phyloP scores from a whole-genome alignment of 1,140 invertebrate genomes.

The Chironomus striatipennis region DNA sequence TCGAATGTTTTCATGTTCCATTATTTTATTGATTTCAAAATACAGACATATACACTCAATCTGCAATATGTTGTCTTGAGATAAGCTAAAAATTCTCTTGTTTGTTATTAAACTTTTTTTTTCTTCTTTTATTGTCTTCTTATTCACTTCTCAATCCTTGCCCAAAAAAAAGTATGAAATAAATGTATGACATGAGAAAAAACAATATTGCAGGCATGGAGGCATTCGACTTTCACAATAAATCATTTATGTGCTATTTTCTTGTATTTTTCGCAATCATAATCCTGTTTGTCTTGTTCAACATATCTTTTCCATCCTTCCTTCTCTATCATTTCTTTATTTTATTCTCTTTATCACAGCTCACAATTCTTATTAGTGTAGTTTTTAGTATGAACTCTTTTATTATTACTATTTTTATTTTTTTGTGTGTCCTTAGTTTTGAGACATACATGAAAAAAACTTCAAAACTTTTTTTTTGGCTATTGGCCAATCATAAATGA shows the following conservation, averaged over 20 bases:
- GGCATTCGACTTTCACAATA: conserved; percentile 1
- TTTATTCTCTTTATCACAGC: background rate
- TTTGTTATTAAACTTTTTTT: conserved; percentile 9
- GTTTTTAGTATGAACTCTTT: background rate
- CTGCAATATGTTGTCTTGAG: conserved; percentile 11
- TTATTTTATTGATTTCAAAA: background rate
- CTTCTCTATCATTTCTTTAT: background rate
- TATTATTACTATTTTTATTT: too few species aligned
- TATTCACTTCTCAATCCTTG: background rate
- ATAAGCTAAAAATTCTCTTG: background rate
- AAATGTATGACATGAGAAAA: background rate
- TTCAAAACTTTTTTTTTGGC: background rate
- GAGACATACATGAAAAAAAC: too few species aligned
- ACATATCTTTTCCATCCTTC: background rate
- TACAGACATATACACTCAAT: background rate
- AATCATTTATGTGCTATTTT: conserved; percentile 4
- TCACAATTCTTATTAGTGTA: background rate
- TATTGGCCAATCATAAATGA: background rate
- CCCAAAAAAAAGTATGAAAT: too few species aligned
- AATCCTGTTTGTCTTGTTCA: conserved; percentile 7
- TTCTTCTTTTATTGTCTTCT: background rate
- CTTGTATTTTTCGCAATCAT: conserved; percentile 13
- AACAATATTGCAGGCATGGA: conserved; percentile 12
- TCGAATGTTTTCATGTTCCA: too few species aligned
- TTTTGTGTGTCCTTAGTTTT: too few species aligned